Evolutionary conservation across 2,113 vertebrate genomes (phyloP), one percentile per base, ranked within the genome.

Genomic region (Nanger granti): DNA sequence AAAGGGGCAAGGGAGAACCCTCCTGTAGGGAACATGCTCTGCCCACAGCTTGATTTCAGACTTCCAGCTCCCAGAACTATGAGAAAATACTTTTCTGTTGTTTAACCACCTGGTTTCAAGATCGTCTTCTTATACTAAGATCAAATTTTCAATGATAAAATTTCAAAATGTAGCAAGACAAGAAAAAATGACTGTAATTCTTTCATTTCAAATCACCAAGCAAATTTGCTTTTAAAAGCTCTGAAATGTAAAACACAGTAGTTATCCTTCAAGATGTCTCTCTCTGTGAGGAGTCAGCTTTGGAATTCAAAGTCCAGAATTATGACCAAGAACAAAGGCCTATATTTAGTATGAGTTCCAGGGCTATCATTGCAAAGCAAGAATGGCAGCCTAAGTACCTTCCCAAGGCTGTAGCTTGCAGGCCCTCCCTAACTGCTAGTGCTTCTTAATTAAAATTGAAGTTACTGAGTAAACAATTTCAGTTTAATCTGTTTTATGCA

Each of bases 371-470:
- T 7, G 8, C n/a, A 44, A 91, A 89, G 44, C 47, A 91, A 83
- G 34, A 29, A 84, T 1, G 49, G 55, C 14, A 62, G 54, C 13
- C 0, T n/a, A 9, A 24, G 73, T 15, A 47, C 28, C 76, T 59
- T 57, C 73, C 89, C 20, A 49, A 73, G 69, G 24, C 49, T 69
- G 1, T 80, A 37, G n/a, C 18, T 47, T 13, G 18, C 28, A 52
- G 8, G 29, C 24, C 47, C n/a, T 41, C 15, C 41, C n/a, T 47
- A 7, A 87, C 29, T 26, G 31, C 49, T 94, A 97, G 26, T 8
- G n/a, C 94, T 73, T 44, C 97, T 93, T 92, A 97, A 97, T 98
- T 98, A 96, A 98, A 98, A 95, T 87, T 83, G 93, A 97, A 97
- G 95, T 97, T 98, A n/a, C 55, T 96, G 62, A 79, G 28, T 44